Conservation (phyloP, 2,888 invertebrate genomes). For the Congeria kusceri region DNA sequence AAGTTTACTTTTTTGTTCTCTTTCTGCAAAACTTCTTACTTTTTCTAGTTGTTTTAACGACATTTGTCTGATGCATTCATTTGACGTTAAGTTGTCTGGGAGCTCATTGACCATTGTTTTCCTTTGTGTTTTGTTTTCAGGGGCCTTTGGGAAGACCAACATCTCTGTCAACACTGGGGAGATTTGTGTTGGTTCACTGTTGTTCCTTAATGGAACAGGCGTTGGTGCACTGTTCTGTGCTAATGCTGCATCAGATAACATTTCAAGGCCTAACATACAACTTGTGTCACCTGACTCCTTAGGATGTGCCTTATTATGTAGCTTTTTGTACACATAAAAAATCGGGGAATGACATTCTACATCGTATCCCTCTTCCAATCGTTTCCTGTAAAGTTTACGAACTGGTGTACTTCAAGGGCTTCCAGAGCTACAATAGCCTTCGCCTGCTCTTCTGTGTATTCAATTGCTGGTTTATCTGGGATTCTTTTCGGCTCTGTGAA, state of each 20-base stretch:
- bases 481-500: no score
- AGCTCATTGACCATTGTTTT: slow-evolving; percentile 5
- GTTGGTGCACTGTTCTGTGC: not conserved
- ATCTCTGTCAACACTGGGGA: slow-evolving; percentile 1
- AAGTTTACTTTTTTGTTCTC: slow-evolving; percentile 13
- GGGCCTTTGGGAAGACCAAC: slow-evolving; percentile 11
- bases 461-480: no score
- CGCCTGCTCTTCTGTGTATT: not conserved
- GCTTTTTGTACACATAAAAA: slow-evolving; percentile 33
- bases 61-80: slow-evolving; percentile 17
- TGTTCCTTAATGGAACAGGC: not conserved
- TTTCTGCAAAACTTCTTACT: slow-evolving; percentile 20
- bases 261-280: slow-evolving; percentile 4
- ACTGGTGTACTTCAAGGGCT: slow-evolving; percentile 20
- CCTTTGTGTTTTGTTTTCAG: slow-evolving; percentile 11
- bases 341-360: slow-evolving; percentile 23
- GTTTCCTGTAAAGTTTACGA: not conserved
- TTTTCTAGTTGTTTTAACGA: slow-evolving; percentile 19
- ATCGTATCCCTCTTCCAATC: slow-evolving; percentile 28
- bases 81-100: slow-evolving; percentile 29
- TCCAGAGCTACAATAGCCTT: slow-evolving; percentile 31
- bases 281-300: not conserved
- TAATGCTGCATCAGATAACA: slow-evolving; percentile 16
- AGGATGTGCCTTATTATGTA: slow-evolving; percentile 22
- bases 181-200: not conserved